These are phyloP conservation scores for Pseudochirops cupreus DNA, from an alignment of 2,797 vertebrate genomes.

Conservation along the genomic window DNA sequence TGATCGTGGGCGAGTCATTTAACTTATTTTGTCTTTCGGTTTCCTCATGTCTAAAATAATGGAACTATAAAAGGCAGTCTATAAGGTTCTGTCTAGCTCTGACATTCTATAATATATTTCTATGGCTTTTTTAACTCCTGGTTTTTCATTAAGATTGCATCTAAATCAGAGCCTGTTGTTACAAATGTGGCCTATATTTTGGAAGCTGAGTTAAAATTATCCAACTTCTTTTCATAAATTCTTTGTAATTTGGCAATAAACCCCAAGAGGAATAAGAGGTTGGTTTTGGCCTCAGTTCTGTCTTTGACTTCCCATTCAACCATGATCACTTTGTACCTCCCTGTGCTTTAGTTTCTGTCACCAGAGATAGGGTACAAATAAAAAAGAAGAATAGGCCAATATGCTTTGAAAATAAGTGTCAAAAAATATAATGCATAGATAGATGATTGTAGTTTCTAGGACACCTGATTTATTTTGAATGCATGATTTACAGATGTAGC, in stretches of 20 bases:
- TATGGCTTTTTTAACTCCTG: not conserved
- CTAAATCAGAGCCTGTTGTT: not conserved
- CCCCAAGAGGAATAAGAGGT: not conserved
- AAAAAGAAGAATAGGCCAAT: not conserved
- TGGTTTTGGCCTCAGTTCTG: not conserved
- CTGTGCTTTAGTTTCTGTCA: not conserved
- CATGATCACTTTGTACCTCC: not conserved
- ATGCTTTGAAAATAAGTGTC: conserved; percentile 45
- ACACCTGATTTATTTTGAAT: conserved; percentile 30
- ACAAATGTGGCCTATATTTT: not conserved
- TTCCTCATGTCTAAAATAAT: not conserved
- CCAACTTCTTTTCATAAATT: not conserved
- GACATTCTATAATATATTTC: not conserved
- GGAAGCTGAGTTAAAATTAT: not conserved
- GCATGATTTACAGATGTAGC: conserved; percentile 11
- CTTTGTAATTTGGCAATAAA: not conserved
- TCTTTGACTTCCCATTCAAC: not conserved
- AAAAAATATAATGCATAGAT: not conserved
- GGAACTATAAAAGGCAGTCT: not conserved
- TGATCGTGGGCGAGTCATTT: not conserved
- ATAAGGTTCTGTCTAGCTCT: not conserved
- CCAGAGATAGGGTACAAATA: not conserved
- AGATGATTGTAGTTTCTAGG: not conserved
- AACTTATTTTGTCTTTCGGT: not conserved
- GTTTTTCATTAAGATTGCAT: not conserved